These are phyloP conservation scores for Danio jaintianensis DNA, from an alignment of 2,797 vertebrate genomes.

Conservation along the genomic window DNA sequence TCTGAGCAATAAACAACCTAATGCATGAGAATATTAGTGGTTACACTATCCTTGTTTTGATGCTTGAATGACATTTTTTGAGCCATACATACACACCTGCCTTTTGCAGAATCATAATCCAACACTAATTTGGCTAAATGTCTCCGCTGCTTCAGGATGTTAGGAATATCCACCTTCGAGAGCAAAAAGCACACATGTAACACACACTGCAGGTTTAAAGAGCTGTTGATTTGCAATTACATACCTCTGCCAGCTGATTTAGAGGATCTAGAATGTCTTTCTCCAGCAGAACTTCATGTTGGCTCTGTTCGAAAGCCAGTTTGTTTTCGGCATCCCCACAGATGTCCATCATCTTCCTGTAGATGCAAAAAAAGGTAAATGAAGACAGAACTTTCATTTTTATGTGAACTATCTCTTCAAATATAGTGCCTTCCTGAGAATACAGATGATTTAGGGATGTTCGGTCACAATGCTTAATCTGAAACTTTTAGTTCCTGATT, in stretches of 20 bases:
- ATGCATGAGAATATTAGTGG: too few species aligned
- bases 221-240: neutral
- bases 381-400: too few species aligned
- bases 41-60: too few species aligned
- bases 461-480: neutral
- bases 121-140: conserved; percentile 92
- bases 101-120: conserved; percentile 94
- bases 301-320: conserved; percentile 88
- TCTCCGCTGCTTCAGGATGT: conserved; percentile 95
- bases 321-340: conserved; percentile 91
- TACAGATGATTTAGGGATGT: conserved; percentile 20
- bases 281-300: conserved; percentile 90
- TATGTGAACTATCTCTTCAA: neutral
- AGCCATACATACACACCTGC: conserved; percentile 76
- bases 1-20: too few species aligned
- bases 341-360: conserved; percentile 92
- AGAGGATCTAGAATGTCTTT: conserved; percentile 91
- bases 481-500: neutral
- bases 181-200: conserved; percentile 33
- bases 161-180: conserved; percentile 91
- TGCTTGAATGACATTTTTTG: too few species aligned
- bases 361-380: conserved; percentile 7
- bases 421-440: neutral
- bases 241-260: conserved; percentile 83
- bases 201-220: neutral